Evolutionary conservation across 2,797 vertebrate genomes (phyloP).

Genomic region (Phyllotis vaccarum): DNA sequence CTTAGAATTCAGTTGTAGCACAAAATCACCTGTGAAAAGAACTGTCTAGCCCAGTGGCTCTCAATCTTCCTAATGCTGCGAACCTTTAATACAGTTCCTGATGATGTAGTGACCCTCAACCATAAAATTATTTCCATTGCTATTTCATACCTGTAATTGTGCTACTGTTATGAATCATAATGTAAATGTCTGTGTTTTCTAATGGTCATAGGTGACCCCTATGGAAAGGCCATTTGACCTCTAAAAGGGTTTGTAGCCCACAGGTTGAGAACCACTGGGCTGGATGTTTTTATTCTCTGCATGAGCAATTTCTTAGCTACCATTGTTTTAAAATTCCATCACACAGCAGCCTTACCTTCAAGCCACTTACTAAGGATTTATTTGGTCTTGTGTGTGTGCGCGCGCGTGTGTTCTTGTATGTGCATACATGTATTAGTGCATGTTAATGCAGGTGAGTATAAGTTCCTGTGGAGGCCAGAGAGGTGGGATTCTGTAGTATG

Average conservation of each 20-base stretch:
- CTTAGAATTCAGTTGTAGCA: background rate
- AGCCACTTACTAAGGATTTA: background rate
- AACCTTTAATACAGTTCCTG: background rate
- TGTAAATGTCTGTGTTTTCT: background rate
- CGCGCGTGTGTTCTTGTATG: background rate
- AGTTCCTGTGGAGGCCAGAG: background rate
- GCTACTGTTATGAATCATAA: background rate
- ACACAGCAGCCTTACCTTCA: background rate
- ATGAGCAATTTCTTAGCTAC: background rate
- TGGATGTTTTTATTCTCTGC: background rate
- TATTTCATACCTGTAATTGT: background rate
- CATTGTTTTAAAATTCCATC: constrained; percentile 22
- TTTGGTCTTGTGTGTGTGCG: background rate
- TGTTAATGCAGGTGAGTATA: background rate
- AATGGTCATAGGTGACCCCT: background rate
- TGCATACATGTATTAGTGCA: background rate
- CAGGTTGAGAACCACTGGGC: background rate
- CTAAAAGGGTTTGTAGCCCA: background rate
- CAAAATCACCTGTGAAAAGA: background rate
- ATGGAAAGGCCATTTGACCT: background rate
- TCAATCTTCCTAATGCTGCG: background rate
- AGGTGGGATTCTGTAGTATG: too few relatives aligned
- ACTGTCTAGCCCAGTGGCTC: background rate
- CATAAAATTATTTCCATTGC: background rate
- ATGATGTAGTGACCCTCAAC: background rate